These are phyloP conservation scores for Tethya wilhelma DNA, from an alignment of 37 sponge, comb jelly and placozoan species.

Conservation along the genomic window DNA sequence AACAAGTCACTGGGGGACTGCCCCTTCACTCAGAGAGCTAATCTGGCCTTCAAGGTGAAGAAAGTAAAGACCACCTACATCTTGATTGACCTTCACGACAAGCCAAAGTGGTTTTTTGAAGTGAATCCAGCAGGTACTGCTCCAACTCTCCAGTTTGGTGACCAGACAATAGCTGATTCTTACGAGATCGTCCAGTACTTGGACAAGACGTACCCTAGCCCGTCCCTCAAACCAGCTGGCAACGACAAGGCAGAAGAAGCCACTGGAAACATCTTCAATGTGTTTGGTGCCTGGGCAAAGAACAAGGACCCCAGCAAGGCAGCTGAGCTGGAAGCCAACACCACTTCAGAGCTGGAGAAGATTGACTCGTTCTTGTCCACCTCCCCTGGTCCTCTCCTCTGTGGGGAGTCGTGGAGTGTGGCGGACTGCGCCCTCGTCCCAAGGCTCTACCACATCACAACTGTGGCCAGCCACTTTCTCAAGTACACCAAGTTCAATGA, in stretches of 20 bases:
- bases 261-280: conserved; percentile 37
- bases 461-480: conserved; percentile 37
- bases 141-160: conserved; percentile 50
- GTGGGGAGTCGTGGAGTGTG: conserved; percentile 26
- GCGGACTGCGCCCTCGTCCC: conserved; percentile 59
- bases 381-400: conserved; percentile 24
- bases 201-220: conserved; percentile 33
- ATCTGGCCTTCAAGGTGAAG: conserved; percentile 53
- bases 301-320: conserved; percentile 15
- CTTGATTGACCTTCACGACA: conserved; percentile 55
- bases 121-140: conserved; percentile 47
- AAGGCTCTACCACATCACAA: conserved; percentile 48
- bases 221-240: conserved; percentile 38
- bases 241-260: conserved; percentile 41
- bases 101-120: conserved; percentile 47
- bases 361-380: conserved; percentile 26
- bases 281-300: conserved; percentile 51
- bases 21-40: conserved; percentile 61
- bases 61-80: conserved; percentile 20
- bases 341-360: conserved; percentile 40
- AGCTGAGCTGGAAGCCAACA: conserved; percentile 3
- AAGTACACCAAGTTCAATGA: conserved; percentile 28
- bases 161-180: conserved; percentile 34
- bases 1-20: conserved; percentile 64
- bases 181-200: conserved; percentile 38